Evolutionary conservation across 2,797 vertebrate genomes (phyloP).

Genomic region (Ctenochaetus hawaiiensis): DNA sequence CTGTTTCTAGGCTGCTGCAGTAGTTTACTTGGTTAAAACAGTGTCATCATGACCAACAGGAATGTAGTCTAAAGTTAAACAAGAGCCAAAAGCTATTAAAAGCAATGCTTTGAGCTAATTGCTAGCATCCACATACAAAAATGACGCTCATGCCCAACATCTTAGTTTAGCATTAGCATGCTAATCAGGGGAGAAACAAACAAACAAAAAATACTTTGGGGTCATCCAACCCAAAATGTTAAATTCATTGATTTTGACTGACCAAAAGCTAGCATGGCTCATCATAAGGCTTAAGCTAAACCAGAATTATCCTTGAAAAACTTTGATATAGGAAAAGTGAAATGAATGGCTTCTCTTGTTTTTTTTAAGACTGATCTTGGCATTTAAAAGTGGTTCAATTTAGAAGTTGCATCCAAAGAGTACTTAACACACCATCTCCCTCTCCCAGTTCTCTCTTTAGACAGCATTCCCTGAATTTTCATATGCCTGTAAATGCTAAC

Average conservation of each 20-base stretch:
- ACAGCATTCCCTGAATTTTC: slow-evolving; percentile 42
- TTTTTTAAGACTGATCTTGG: slow-evolving; percentile 2
- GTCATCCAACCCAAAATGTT: too few relatives aligned
- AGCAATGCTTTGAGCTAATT: slow-evolving; percentile 2
- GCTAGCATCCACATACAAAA: background rate
- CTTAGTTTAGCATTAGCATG: background rate
- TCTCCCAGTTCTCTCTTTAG: slow-evolving; percentile 1
- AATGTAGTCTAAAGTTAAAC: too few relatives aligned
- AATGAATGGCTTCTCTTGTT: background rate
- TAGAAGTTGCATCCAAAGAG: slow-evolving; percentile 11
- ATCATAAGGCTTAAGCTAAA: slow-evolving; percentile 9
- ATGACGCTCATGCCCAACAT: background rate
- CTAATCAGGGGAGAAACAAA: background rate
- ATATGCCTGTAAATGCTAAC: slow-evolving; percentile 31
- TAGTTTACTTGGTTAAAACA: too few relatives aligned
- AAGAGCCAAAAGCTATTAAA: background rate
- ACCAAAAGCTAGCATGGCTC: background rate
- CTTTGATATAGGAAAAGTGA: background rate
- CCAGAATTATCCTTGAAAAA: slow-evolving; percentile 33
- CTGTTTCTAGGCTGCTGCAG: too few relatives aligned
- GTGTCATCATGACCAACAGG: too few relatives aligned
- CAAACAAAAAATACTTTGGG: too few relatives aligned
- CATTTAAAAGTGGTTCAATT: background rate
- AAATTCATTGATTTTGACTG: background rate
- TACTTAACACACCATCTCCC: background rate